Evolutionary conservation across 2,888 invertebrate genomes (phyloP), one percentile per base, ranked within the genome.

Genomic region (Barypeithes pellucidus): DNA sequence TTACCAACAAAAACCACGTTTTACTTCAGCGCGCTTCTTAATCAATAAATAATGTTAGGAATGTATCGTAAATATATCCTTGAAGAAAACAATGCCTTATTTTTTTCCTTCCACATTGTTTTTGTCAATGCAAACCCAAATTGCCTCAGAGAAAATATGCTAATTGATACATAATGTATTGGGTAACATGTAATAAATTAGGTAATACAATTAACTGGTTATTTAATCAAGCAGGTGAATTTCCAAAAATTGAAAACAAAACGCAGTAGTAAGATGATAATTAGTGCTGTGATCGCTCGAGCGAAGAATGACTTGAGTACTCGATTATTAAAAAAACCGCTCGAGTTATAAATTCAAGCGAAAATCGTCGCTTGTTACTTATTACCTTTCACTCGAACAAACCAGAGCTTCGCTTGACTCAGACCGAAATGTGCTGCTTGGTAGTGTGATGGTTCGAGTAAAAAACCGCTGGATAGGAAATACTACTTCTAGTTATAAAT

Each of bases 31-130:
- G 22, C n/a, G 18, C 29, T 60, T 67, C 47, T 39, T 60, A 47
- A 67, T 41, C 45, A 60, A 12, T n/a, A 24, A 54, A 12, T 7
- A 50, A 54, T 54, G 45, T 22, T 54, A 14, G 66, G 54, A 67
- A 60, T 60, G 57, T 67, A 47, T 45, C 59, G 60, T 67, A 67
- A 57, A 67, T 57, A 67, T 50, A 47, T 24, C 39, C 52, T 67
- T 67, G 67, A 54, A 54, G 39, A 36, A n/a, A 62, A 62, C 69
- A 69, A 69, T 62, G 69, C 36, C 20, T 68, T 22, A n/a, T n/a
- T 22, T 69, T 62, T 52, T 24, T 47, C 62, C 69, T 69, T 69
- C 62, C 62, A 69, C 69, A 29, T 22, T 54, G 54, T 29, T 54
- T 52, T 62, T 69, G 69, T 47, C 14, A 52, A 36, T 52, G n/a